phyloP scores from a whole-genome alignment of 2,888 invertebrate genomes.

The Punctoribates punctum region DNA sequence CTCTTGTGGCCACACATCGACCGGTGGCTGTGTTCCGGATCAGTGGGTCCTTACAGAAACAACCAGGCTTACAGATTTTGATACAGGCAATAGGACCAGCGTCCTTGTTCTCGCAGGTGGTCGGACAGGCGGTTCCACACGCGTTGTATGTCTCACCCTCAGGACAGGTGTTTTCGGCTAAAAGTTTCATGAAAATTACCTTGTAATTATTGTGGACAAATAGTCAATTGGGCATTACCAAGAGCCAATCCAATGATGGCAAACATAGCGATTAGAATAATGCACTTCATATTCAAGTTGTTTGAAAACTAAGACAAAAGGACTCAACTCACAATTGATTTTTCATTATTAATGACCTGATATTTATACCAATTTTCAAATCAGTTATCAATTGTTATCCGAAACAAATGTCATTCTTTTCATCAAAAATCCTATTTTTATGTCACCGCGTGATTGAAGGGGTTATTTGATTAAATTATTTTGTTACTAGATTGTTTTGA shows the following conservation, averaged over 20 bases:
- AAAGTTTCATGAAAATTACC: background rate
- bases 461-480: background rate
- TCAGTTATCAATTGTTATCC: background rate
- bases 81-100: background rate
- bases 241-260: no score
- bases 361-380: background rate
- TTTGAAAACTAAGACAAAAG: no score
- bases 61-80: constrained; percentile 8
- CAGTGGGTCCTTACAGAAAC: background rate
- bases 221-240: no score
- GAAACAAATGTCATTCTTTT: background rate
- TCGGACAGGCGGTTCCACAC: constrained; percentile 30
- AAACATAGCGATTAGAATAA: no score
- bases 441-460: background rate
- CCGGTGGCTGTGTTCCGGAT: background rate
- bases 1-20: constrained; percentile 7
- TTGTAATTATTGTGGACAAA: no score
- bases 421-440: background rate
- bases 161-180: background rate
- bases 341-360: background rate
- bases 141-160: background rate
- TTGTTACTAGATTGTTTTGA: background rate
- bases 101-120: constrained; percentile 1
- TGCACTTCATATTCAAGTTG: no score
- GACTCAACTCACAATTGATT: background rate